These are phyloP conservation scores for Diadegma fenestrale DNA, from an alignment of 2,888 invertebrate genomes.

Conservation along the genomic window DNA sequence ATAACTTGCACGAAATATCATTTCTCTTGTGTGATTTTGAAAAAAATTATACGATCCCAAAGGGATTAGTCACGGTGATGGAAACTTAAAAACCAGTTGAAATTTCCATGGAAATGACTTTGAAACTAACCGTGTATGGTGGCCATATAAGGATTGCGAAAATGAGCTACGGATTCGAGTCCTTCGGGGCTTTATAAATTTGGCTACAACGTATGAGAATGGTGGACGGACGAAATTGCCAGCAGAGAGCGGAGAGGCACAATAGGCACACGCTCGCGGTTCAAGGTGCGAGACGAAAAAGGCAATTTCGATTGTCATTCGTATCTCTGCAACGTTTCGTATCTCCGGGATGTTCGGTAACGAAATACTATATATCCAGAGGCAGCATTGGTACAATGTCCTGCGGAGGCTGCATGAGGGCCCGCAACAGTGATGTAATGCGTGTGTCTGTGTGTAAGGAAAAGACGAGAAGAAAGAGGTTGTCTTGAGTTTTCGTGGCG, in stretches of 20 bases:
- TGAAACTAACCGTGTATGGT: background rate
- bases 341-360: slow-evolving; percentile 36
- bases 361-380: slow-evolving; percentile 57
- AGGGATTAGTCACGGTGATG: background rate
- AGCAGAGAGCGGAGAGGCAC: slow-evolving; percentile 5
- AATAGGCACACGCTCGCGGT: background rate
- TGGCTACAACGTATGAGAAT: slow-evolving; percentile 20
- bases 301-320: slow-evolving; percentile 64
- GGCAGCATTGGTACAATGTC: slow-evolving; percentile 47
- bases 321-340: slow-evolving; percentile 45
- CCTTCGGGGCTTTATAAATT: slow-evolving; percentile 49
- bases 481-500: slow-evolving; percentile 60
- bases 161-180: slow-evolving; percentile 28
- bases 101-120: slow-evolving; percentile 10
- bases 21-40: background rate
- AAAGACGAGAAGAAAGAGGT: slow-evolving; percentile 68
- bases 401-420: slow-evolving; percentile 31
- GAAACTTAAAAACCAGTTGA: background rate
- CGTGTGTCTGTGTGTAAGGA: slow-evolving; percentile 21
- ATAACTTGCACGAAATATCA: background rate
- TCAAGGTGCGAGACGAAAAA: slow-evolving; percentile 56
- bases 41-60: background rate
- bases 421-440: slow-evolving; percentile 33
- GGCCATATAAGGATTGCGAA: slow-evolving; percentile 5
- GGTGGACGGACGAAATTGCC: slow-evolving; percentile 16